Conservation (phyloP, 2,888 invertebrate species). For the Andrena fulva region DNA sequence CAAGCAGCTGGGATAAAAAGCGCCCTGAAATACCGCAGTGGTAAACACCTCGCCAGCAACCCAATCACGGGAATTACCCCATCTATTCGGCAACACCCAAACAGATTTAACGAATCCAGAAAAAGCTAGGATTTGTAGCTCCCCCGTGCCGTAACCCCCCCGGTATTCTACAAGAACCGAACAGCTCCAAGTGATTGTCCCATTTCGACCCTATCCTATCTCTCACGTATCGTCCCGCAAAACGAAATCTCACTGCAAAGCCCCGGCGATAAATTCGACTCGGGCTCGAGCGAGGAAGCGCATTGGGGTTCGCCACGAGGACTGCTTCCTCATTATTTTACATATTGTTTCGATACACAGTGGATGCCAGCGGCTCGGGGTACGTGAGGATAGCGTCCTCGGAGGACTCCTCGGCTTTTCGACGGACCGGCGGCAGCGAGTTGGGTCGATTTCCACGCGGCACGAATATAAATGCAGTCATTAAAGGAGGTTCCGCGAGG, state of each 20-base stretch:
- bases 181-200: background rate
- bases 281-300: constrained; percentile 21
- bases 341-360: constrained; percentile 75
- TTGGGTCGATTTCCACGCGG: constrained; percentile 69
- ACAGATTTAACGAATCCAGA: constrained; percentile 6
- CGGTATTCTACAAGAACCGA: background rate
- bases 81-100: background rate
- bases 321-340: constrained; percentile 66
- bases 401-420: constrained; percentile 62
- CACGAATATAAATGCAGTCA: constrained; percentile 81
- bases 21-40: background rate
- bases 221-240: constrained; percentile 18
- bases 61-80: background rate
- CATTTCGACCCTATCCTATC: background rate
- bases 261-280: constrained; percentile 58
- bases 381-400: constrained; percentile 65
- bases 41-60: constrained; percentile 20
- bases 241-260: constrained; percentile 10
- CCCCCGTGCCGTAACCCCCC: too few relatives aligned
- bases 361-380: constrained; percentile 16
- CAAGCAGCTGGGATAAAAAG: constrained; percentile 34
- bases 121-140: too few relatives aligned
- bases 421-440: constrained; percentile 13
- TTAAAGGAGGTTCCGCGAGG: constrained; percentile 66
- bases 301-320: constrained; percentile 53